phyloP scores from a whole-genome alignment of 2,888 invertebrate genomes.

The Criorhina ranunculi region DNA sequence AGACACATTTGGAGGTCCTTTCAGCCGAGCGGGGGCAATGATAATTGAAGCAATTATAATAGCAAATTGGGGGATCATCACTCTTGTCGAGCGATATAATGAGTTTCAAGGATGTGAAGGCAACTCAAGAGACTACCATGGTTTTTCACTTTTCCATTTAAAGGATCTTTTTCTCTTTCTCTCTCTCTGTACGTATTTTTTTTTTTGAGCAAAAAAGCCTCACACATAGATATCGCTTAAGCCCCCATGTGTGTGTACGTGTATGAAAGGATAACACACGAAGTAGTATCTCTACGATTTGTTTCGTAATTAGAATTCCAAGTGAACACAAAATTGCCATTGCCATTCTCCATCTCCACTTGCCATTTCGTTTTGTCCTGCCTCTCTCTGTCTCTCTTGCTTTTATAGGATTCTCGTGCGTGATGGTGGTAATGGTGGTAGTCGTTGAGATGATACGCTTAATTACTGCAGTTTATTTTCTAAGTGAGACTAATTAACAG shows the following conservation, averaged over 20 bases:
- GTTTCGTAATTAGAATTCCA: conserved; percentile 84
- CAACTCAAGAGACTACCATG: conserved; percentile 14
- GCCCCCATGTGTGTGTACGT: conserved; percentile 28
- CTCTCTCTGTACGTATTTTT: conserved; percentile 17
- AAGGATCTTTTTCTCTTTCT: conserved; percentile 33
- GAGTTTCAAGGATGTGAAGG: conserved; percentile 67
- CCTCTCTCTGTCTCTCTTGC: no score
- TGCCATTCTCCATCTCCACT: conserved; percentile 36
- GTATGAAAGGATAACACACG: conserved; percentile 75
- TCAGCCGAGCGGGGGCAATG: conserved; percentile 80
- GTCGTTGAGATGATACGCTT: conserved; percentile 80
- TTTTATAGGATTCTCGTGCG: conserved; percentile 11
- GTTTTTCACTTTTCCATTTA: conserved; percentile 40
- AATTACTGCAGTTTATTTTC: conserved; percentile 85
- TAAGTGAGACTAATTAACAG: conserved; percentile 84
- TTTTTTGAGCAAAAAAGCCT: conserved; percentile 8
- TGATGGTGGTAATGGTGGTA: conserved; percentile 77
- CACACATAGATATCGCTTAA: conserved; percentile 32
- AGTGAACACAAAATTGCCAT: conserved; percentile 81
- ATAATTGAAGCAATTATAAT: conserved; percentile 85
- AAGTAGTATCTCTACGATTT: conserved; percentile 80
- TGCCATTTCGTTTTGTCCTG: neutral
- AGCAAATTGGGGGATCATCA: conserved; percentile 84
- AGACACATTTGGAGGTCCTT: conserved; percentile 22
- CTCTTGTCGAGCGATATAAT: conserved; percentile 80